These are phyloP conservation scores for Vannuccia rotundouncinata DNA, from an alignment of 2,888 invertebrate genomes.

Conservation along the genomic window DNA sequence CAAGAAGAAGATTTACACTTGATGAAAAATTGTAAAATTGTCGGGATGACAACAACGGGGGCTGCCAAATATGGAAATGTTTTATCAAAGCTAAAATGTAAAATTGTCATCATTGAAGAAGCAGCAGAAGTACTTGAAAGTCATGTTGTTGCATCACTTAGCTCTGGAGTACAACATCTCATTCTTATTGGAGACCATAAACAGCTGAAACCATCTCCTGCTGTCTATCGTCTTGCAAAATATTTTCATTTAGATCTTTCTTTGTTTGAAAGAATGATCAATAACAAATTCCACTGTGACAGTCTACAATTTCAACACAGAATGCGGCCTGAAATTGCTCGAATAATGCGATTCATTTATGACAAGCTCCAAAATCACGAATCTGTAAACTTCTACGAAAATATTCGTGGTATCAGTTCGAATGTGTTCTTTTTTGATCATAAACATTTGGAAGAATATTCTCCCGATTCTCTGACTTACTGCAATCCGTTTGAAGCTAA, in stretches of 20 bases:
- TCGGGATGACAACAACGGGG: slow-evolving; percentile 54
- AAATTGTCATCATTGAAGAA: slow-evolving; percentile 67
- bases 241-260: slow-evolving; percentile 35
- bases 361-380: slow-evolving; percentile 62
- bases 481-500: slow-evolving; percentile 39
- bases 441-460: slow-evolving; percentile 33
- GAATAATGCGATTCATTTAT: slow-evolving; percentile 65
- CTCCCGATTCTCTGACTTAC: slow-evolving; percentile 35
- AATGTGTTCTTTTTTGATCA: slow-evolving; percentile 41
- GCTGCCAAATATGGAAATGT: slow-evolving; percentile 49
- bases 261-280: slow-evolving; percentile 37
- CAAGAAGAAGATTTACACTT: slow-evolving; percentile 45
- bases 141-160: slow-evolving; percentile 72
- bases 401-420: slow-evolving; percentile 33
- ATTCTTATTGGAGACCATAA: slow-evolving; percentile 47
- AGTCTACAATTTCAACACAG: slow-evolving; percentile 36
- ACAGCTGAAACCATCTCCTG: slow-evolving; percentile 36
- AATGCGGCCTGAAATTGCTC: slow-evolving; percentile 39
- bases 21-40: slow-evolving; percentile 44
- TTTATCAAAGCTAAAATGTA: slow-evolving; percentile 49
- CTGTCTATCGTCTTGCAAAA: slow-evolving; percentile 38
- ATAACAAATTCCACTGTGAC: slow-evolving; percentile 32
- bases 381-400: slow-evolving; percentile 56
- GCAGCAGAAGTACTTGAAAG: slow-evolving; percentile 79
- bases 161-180: slow-evolving; percentile 68